Evolutionary conservation across 1,140 invertebrate species (phyloP).

Genomic region (Diorhabda carinulata): DNA sequence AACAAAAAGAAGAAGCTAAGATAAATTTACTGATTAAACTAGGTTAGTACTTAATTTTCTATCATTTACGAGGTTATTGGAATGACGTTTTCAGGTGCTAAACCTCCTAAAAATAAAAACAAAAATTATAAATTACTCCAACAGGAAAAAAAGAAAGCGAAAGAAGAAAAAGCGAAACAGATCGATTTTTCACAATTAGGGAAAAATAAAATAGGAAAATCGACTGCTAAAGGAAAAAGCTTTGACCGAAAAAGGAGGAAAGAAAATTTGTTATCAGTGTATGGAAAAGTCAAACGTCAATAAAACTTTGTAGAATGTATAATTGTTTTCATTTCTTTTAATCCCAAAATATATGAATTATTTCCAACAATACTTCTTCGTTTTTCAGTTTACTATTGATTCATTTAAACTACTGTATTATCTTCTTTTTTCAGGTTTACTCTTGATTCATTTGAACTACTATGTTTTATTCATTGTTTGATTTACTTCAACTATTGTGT

Average conservation of each 20-base stretch:
- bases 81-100: constrained; percentile 51
- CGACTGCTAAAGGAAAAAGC: constrained; percentile 48
- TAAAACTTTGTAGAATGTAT: too few relatives aligned
- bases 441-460: too few relatives aligned
- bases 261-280: constrained; percentile 43
- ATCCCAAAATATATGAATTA: too few relatives aligned
- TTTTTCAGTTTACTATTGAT: too few relatives aligned
- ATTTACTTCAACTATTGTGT: too few relatives aligned
- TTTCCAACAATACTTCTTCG: too few relatives aligned
- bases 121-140: constrained; percentile 58
- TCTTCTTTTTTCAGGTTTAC: too few relatives aligned
- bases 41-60: constrained; percentile 43
- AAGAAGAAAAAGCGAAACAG: constrained; percentile 41
- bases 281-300: constrained; percentile 43
- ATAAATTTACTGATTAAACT: constrained; percentile 58
- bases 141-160: constrained; percentile 45
- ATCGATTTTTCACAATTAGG: constrained; percentile 51
- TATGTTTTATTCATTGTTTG: too few relatives aligned
- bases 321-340: too few relatives aligned
- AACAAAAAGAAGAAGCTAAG: constrained; percentile 56
- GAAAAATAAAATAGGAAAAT: constrained; percentile 50
- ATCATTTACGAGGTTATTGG: not conserved
- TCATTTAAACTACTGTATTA: too few relatives aligned
- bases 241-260: constrained; percentile 39
- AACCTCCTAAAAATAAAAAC: constrained; percentile 54